Evolutionary conservation across 2,888 invertebrate species (phyloP), one percentile per base, ranked within the genome.

Genomic region (Drosophila putrida): DNA sequence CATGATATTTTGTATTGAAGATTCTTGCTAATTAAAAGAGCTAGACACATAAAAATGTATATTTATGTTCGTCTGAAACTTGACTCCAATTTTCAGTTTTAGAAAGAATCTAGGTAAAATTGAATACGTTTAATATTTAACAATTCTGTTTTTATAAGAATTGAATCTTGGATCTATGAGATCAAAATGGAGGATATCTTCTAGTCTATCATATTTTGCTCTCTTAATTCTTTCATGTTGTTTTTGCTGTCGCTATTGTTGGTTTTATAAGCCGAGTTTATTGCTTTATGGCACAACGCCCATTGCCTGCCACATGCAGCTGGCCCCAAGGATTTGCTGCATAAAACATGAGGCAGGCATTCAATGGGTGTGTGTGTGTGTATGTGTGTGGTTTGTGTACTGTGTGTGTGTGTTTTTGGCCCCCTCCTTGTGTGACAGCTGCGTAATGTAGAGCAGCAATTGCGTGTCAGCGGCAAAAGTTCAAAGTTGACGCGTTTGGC

Each of bases 181-280:
- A 20, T 20, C 28, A 0, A 31, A 31, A 6, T 31, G 9, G 2
- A 31, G 31, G 9, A 9, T 8, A 6, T 31, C 35, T 4, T 1
- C 3, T 6, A 25, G 36, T 57, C 46, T 8, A 28, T 6, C 44
- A n/a, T n/a, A n/a, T n/a, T n/a, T n/a, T n/a, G n/a, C n/a, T n/a
- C n/a, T n/a, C n/a, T n/a, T n/a, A n/a, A 11, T 20, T 20, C 11
- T 33, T 35, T n/a, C n/a, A 25, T 15, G 25, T 33, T 62, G 33
- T 15, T 36, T 31, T 36, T 35, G 44, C 15, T 36, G 39, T 46
- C 50, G 28, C 20, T 47, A 35, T 47, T 43, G 65, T 76, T 46
- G 72, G 55, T 62, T 85, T 85, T 77, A 72, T 80, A 82, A 77
- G 81, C 80, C 75, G 63, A 65, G 54, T 78, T 86, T 86, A 83